Percentiles rank a stretch among this genome's conserved stretches.
Evolutionary conservation across 2,888 invertebrate species (phyloP).

Genomic region (Chironomus tentans): DNA sequence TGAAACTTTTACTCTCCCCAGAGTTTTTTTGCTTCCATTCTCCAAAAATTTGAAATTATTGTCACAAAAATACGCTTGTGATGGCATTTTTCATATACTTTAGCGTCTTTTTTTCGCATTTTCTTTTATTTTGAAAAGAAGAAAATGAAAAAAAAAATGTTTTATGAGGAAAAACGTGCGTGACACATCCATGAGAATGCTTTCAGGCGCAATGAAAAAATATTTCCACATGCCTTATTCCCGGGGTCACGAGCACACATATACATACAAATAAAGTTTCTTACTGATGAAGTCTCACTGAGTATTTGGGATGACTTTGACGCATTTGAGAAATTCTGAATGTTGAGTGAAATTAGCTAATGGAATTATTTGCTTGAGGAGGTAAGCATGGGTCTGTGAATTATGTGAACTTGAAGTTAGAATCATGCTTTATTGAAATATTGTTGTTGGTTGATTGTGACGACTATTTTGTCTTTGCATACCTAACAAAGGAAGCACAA

Average conservation of each 20-base stretch:
- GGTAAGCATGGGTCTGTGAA: too few relatives aligned
- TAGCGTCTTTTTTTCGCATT: background rate
- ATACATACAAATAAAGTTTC: background rate
- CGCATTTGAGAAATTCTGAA: too few relatives aligned
- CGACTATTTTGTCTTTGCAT: too few relatives aligned
- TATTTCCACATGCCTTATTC: constrained; percentile 10
- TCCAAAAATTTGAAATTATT: background rate
- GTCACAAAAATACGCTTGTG: background rate
- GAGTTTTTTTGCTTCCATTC: too few relatives aligned
- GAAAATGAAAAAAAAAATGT: constrained; percentile 3
- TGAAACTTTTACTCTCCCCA: too few relatives aligned
- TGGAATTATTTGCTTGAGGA: too few relatives aligned
- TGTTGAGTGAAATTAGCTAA: too few relatives aligned
- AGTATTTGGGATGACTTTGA: background rate
- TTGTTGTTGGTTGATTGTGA: too few relatives aligned
- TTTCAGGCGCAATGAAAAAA: background rate
- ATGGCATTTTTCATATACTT: background rate
- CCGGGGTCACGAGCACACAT: background rate
- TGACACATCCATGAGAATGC: constrained; percentile 17
- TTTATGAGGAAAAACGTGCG: constrained; percentile 18
- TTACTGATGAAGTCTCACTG: background rate
- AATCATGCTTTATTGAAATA: too few relatives aligned
- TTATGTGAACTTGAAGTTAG: too few relatives aligned
- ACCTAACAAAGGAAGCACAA: too few relatives aligned
- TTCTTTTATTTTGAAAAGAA: background rate